These are phyloP conservation scores for Gallinago media DNA, from an alignment of 2,113 vertebrate species.

Conservation along the genomic window DNA sequence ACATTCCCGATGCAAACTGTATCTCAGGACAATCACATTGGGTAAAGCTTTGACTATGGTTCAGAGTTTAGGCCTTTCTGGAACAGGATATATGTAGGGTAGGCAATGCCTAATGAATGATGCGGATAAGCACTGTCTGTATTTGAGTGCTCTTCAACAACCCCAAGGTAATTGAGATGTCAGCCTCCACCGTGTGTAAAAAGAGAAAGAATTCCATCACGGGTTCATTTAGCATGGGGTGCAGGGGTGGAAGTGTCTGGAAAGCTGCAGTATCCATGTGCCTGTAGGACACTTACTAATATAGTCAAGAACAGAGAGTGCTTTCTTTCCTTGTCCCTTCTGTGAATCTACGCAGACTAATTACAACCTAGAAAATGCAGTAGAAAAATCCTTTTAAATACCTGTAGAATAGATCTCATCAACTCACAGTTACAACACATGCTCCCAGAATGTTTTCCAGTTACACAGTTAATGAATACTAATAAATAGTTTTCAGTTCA, in stretches of 20 bases:
- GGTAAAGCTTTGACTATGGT: neutral
- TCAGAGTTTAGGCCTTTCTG: neutral
- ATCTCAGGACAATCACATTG: neutral
- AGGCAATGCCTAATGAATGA: neutral
- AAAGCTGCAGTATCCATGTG: neutral
- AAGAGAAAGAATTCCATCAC: neutral
- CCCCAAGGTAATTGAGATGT: neutral
- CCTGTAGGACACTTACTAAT: neutral
- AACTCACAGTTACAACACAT: neutral
- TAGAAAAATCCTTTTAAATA: neutral
- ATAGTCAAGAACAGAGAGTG: neutral
- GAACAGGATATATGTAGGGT: neutral
- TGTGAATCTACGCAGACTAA: neutral
- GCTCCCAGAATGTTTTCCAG: neutral
- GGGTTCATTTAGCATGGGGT: neutral
- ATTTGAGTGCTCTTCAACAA: neutral
- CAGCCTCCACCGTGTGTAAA: neutral
- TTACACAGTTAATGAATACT: neutral
- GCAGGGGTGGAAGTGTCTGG: neutral
- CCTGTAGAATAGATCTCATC: neutral
- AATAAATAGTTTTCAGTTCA: neutral
- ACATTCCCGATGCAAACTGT: neutral
- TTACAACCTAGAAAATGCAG: neutral
- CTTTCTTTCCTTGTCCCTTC: neutral
- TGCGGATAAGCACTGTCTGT: neutral